phyloP scores from a whole-genome alignment of 2,113 vertebrate genomes.

The Furnarius figulus region DNA sequence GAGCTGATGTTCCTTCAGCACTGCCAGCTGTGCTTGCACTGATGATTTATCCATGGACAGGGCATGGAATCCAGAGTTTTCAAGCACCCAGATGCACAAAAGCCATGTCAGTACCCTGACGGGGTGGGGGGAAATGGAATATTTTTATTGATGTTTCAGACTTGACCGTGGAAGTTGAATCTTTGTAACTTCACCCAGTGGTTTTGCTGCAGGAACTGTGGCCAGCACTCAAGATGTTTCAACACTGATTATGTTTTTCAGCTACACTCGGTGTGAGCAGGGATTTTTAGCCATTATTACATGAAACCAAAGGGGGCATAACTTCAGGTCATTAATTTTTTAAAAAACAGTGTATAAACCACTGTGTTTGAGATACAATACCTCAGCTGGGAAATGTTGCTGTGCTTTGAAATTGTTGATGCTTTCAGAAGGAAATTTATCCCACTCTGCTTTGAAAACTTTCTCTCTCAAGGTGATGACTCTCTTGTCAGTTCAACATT shows the following conservation, averaged over 20 bases:
- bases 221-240: not conserved
- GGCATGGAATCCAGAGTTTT: not conserved
- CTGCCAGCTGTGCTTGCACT: accelerated
- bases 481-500: not conserved
- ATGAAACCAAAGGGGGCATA: not conserved
- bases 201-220: not conserved
- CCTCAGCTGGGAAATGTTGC: not conserved
- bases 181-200: not conserved
- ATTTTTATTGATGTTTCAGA: not conserved
- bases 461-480: not conserved
- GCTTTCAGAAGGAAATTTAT: not conserved
- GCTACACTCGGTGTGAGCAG: not conserved
- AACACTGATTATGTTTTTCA: not conserved
- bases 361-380: not conserved
- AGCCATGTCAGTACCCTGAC: not conserved
- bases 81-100: not conserved
- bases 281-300: not conserved
- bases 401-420: not conserved
- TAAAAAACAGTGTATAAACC: not conserved
- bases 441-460: not conserved
- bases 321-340: not conserved
- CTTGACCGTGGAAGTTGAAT: not conserved
- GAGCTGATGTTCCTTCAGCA: not conserved
- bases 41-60: not conserved
- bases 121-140: not conserved